Base-by-base conservation (phyloP, 2,113 vertebrate genomes). In the Sinosuthora webbiana region DNA sequence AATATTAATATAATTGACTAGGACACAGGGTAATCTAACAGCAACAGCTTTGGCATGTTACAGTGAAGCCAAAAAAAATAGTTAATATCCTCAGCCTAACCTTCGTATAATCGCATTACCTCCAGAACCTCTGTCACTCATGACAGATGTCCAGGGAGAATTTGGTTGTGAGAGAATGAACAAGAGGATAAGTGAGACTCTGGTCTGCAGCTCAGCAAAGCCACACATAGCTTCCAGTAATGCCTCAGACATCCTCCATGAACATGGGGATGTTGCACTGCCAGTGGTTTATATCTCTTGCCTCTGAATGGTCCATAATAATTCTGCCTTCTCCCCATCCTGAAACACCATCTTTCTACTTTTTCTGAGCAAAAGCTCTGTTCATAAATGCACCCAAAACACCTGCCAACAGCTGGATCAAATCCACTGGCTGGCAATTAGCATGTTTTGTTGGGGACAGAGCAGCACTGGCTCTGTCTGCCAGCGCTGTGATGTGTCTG, bases 1-100 rank as follows among this genome's bases (percentile, higher is more conserved):
- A 83, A 35, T 80, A 88, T 49, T 78, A 71, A 75, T 92, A 63
- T 90, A 89, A 93, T 81, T 95, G 88, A 88, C 88, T 52, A 45
- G 33, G 7, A 39, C 49, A 83, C 49, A 65, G 52, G 31, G 52
- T 92, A 94, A 96, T 93, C 92, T 96, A 94, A 75, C 15, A 15
- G 39, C 88, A 96, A 74, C 90, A 96, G 90, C 85, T 95, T 93
- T 93, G 79, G 57, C 78, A 91, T 35, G 30, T 78, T 71, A 81
- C 64, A 88, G 47, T 7, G 69, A 92, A 92, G 90, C 76, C 76
- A 95, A 81, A 94, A 90, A 93, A 41, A 52, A 4, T 92, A 69
- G 69, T 95, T 96, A 95, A 90, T 83, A 93, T 77, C 76, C 76
- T 78, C 83, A 86, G n/a, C 47, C 60, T 60, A 81, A 83, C 60